Conservation (phyloP, 2,888 invertebrate genomes). For the Caenorhabditis sp. region DNA sequence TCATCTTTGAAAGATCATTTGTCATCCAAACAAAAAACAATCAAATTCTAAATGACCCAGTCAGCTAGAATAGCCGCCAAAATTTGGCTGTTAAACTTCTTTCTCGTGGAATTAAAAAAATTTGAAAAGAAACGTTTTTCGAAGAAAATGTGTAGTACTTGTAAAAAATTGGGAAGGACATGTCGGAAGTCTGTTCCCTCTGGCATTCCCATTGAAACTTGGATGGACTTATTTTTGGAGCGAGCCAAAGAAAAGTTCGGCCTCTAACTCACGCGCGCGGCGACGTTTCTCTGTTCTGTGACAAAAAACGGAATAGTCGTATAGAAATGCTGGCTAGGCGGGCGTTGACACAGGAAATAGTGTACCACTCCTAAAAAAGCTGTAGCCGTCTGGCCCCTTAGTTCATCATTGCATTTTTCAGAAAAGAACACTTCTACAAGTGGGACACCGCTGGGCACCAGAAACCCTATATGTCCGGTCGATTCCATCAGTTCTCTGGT, state of each 20-base stretch:
- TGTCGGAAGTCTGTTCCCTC: not conserved
- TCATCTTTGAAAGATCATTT: not conserved
- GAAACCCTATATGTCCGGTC: constrained; percentile 28
- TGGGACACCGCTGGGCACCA: not conserved
- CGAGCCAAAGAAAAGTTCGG: constrained; percentile 9
- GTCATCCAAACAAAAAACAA: too few species aligned
- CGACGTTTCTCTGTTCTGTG: constrained; percentile 4
- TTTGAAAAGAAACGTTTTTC: not conserved
- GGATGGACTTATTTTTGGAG: constrained; percentile 36
- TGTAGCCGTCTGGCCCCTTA: not conserved
- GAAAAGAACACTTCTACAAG: constrained; percentile 8
- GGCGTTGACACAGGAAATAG: constrained; percentile 45
- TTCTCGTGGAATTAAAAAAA: not conserved
- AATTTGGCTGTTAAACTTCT: constrained; percentile 19
- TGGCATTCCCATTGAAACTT: constrained; percentile 27
- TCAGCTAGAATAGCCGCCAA: too few species aligned
- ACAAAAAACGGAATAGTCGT: constrained; percentile 44
- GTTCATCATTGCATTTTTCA: constrained; percentile 24
- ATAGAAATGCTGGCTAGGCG: constrained; percentile 33
- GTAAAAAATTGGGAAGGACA: not conserved
- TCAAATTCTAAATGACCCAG: too few species aligned
- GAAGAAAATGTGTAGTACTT: constrained; percentile 2
- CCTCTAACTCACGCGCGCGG: constrained; percentile 1
- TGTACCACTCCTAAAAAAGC: constrained; percentile 37
- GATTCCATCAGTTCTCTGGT: constrained; percentile 19